Evolutionary conservation across 2,888 invertebrate species (phyloP).

Genomic region (Odontomyia ornata): DNA sequence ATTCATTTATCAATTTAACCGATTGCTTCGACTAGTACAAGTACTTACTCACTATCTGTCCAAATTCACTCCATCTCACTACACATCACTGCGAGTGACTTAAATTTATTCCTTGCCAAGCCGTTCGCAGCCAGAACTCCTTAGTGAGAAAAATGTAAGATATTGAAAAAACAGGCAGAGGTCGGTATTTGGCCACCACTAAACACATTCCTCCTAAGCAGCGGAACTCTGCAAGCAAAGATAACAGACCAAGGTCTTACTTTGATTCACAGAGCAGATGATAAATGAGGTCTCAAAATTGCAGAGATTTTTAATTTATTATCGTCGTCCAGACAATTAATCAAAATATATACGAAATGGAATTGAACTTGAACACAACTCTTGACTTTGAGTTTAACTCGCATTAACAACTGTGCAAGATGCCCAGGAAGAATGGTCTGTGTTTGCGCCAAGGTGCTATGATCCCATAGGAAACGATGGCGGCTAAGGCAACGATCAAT

Average conservation of each 20-base stretch:
- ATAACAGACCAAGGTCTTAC: conserved; percentile 9
- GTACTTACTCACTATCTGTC: too few species aligned
- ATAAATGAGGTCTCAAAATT: conserved; percentile 45
- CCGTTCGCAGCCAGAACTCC: conserved; percentile 7
- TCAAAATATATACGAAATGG: conserved; percentile 31
- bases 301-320: conserved; percentile 43
- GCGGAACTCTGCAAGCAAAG: not conserved
- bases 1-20: too few species aligned
- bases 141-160: conserved; percentile 11
- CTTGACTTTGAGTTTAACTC: not conserved
- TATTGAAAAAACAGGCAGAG: conserved; percentile 29
- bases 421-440: too few species aligned
- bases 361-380: conserved; percentile 18
- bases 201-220: not conserved
- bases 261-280: conserved; percentile 22
- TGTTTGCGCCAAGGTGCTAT: not conserved
- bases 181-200: conserved; percentile 18
- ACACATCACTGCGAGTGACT: not conserved
- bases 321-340: conserved; percentile 33
- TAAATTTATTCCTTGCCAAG: conserved; percentile 20
- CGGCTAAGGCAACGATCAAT: conserved; percentile 24
- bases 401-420: too few species aligned
- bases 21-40: too few species aligned
- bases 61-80: not conserved
- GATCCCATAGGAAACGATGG: conserved; percentile 22